Percentiles rank a stretch among this genome's conserved stretches.
Evolutionary conservation across 2,888 invertebrate species (phyloP).

Genomic region (Drosophila neutralis): DNA sequence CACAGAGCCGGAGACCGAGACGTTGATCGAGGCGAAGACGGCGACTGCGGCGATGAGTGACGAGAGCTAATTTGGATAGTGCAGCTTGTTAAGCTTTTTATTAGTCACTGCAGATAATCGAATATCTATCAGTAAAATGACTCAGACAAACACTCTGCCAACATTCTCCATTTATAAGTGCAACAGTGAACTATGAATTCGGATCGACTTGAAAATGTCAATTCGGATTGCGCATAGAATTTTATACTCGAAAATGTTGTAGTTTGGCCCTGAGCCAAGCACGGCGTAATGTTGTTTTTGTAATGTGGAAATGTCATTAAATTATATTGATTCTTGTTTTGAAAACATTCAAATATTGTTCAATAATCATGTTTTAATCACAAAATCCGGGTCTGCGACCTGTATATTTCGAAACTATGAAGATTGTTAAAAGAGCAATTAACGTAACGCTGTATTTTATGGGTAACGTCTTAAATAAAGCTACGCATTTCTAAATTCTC

Average conservation of each 20-base stretch:
- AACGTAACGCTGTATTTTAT: not conserved
- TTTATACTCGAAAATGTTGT: slow-evolving; percentile 31
- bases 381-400: not conserved
- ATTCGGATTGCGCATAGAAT: slow-evolving; percentile 29
- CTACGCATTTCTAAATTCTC: not conserved
- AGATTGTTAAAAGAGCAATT: not conserved
- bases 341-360: not conserved
- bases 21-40: not conserved
- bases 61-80: slow-evolving; percentile 21
- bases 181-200: not conserved
- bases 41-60: not conserved
- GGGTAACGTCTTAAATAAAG: not conserved
- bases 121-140: slow-evolving; percentile 30
- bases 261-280: slow-evolving; percentile 22
- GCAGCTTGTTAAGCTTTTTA: slow-evolving; percentile 9
- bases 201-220: slow-evolving; percentile 29
- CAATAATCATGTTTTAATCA: slow-evolving; percentile 9
- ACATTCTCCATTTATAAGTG: not conserved
- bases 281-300: slow-evolving; percentile 5
- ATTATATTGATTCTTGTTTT: not conserved
- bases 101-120: slow-evolving; percentile 35
- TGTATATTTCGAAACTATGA: not conserved
- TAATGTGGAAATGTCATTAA: slow-evolving; percentile 42
- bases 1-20: not conserved
- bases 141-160: slow-evolving; percentile 19